These are phyloP conservation scores for Zosterops lateralis DNA, from an alignment of 2,113 vertebrate genomes.

Conservation along the genomic window DNA sequence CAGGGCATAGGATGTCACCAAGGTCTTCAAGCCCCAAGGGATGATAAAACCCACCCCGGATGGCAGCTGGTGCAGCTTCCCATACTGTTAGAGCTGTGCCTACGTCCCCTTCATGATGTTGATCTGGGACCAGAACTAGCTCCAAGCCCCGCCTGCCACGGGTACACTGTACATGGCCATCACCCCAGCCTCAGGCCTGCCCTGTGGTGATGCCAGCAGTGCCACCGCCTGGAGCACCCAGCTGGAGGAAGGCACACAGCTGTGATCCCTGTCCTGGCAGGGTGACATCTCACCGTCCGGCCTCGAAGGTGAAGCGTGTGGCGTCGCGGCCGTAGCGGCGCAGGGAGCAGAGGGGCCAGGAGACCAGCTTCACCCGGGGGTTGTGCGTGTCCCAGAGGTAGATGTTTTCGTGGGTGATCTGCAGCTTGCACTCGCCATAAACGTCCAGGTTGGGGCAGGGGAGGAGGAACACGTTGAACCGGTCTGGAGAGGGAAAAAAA, in stretches of 20 bases:
- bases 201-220: neutral
- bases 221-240: neutral
- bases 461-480: slow-evolving; percentile 92
- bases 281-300: slow-evolving; percentile 81
- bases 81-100: neutral
- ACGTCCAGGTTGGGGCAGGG: slow-evolving; percentile 94
- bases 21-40: neutral
- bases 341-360: slow-evolving; percentile 93
- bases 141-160: fast-evolving
- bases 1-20: fast-evolving
- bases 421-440: slow-evolving; percentile 95
- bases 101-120: fast-evolving
- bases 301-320: slow-evolving; percentile 94
- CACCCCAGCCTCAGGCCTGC: neutral
- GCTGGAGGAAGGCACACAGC: neutral
- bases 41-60: neutral
- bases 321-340: slow-evolving; percentile 90
- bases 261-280: fast-evolving
- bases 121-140: neutral
- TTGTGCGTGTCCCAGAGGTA: slow-evolving; percentile 97
- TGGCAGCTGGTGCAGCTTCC: neutral
- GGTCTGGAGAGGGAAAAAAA: slow-evolving; percentile 72
- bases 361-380: slow-evolving; percentile 89
- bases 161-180: neutral
- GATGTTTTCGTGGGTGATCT: slow-evolving; percentile 96